Percentiles rank a stretch among this genome's conserved stretches.
Evolutionary conservation across 1,140 invertebrate species (phyloP).

Genomic region (Calosoma granatense): DNA sequence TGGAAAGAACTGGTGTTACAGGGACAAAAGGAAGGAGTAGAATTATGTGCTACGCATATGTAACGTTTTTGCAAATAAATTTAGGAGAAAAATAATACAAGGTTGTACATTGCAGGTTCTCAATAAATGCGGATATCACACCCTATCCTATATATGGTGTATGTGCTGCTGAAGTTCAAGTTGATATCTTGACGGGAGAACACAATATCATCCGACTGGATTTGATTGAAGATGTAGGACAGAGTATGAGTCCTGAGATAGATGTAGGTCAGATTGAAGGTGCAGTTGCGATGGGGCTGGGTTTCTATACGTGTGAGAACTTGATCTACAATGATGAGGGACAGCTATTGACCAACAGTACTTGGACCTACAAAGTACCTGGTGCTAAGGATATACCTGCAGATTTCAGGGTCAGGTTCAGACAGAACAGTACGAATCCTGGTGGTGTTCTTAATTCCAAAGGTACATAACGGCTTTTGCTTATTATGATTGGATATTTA

Average conservation of each 20-base stretch:
- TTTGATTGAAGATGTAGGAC: slow-evolving; percentile 63
- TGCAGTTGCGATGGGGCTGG: slow-evolving; percentile 77
- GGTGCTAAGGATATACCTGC: slow-evolving; percentile 76
- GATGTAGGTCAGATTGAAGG: slow-evolving; percentile 85
- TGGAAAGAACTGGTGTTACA: slow-evolving; percentile 55
- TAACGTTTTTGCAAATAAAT: slow-evolving; percentile 24
- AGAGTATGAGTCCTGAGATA: slow-evolving; percentile 62
- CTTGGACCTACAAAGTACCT: slow-evolving; percentile 80
- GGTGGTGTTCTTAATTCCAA: slow-evolving; percentile 66
- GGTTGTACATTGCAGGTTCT: neutral
- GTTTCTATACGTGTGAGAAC: slow-evolving; percentile 69
- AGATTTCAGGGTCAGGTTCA: slow-evolving; percentile 67
- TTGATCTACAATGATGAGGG: slow-evolving; percentile 61
- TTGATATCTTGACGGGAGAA: slow-evolving; percentile 69
- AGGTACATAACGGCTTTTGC: slow-evolving; percentile 50
- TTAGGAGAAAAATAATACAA: neutral
- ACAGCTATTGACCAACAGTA: slow-evolving; percentile 57
- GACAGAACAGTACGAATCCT: slow-evolving; percentile 56
- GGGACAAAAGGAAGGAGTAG: slow-evolving; percentile 46
- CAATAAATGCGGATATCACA: neutral
- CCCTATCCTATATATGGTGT: slow-evolving; percentile 22
- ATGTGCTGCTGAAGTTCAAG: slow-evolving; percentile 21
- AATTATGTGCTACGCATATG: slow-evolving; percentile 51
- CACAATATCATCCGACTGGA: slow-evolving; percentile 56
- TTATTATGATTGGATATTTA: too few relatives aligned